Base-by-base conservation (phyloP, 2,113 vertebrate genomes). In the Prinia subflava region DNA sequence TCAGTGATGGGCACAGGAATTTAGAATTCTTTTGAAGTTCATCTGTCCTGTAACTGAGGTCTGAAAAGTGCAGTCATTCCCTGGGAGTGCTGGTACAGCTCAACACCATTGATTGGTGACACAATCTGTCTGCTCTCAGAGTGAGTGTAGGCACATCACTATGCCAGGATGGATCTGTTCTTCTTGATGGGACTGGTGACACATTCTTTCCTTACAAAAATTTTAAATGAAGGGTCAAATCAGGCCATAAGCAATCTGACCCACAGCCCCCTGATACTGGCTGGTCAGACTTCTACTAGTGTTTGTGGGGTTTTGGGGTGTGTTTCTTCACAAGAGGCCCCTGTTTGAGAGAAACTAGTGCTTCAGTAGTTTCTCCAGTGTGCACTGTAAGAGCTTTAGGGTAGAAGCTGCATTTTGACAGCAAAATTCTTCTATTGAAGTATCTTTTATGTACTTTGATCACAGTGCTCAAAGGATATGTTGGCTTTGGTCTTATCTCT, bases 401-500 rank as follows among this genome's bases (percentile, higher is more conserved):
- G 67, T 53, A 47, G 63, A 57, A 50, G 42, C 67, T 77, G 63
- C 27, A 47, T 91, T 95, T 70, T 92, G 79, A 93, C 71, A 83
- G 92, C 67, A 80, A 53, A 86, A 63, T 59, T 78, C 35, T 63
- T 83, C 20, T 50, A 20, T 18, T 86, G 75, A 83, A 90, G 49
- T 37, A 37, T 89, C 35, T 77, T 59, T 75, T 47, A 46, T 10
- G n/a, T 87, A 44, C 74, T 95, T 87, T 94, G 82, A 96, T 90
- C 94, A 84, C 39, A 12, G 47, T 37, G 53, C 63, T 95, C 79
- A 90, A 90, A 94, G 71, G 35, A 47, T 88, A 18, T 68, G 33
- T 74, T 87, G 76, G 53, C 60, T 94, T 95, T 75, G 53, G 62
- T 76, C 65, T 97, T 96, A 92, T 93, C 86, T 87, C 60, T 89